phyloP scores from a whole-genome alignment of 1,140 invertebrate species.

The Anthonomus grandis region DNA sequence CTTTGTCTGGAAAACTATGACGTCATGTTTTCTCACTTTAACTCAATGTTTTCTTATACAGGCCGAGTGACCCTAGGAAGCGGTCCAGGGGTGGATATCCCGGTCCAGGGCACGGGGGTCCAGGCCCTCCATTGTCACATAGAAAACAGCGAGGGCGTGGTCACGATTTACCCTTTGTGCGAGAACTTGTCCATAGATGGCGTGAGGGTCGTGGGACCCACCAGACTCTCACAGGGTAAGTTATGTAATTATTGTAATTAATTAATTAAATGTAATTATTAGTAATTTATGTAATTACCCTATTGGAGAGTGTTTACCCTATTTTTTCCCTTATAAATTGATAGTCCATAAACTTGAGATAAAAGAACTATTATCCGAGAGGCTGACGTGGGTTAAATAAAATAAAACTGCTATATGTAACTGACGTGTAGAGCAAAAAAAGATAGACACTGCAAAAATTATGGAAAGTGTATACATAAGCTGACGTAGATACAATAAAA shows the following conservation, averaged over 20 bases:
- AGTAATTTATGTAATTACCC: neutral
- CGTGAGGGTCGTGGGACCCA: slow-evolving; percentile 58
- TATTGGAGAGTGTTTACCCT: neutral
- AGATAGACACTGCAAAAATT: too few relatives aligned
- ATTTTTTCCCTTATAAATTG: too few relatives aligned
- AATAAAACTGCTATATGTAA: too few relatives aligned
- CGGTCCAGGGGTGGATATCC: slow-evolving; percentile 70
- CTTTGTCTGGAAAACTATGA: too few relatives aligned
- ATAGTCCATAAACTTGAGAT: neutral
- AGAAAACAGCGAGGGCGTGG: slow-evolving; percentile 74
- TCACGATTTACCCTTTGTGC: slow-evolving; percentile 73
- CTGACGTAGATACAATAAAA: too few relatives aligned
- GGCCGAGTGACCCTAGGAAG: slow-evolving; percentile 73
- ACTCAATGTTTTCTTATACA: slow-evolving; percentile 51
- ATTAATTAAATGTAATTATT: neutral
- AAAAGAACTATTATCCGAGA: neutral
- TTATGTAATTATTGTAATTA: neutral
- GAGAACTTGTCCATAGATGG: slow-evolving; percentile 71
- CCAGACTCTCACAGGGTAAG: slow-evolving; percentile 73
- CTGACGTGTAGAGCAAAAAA: too few relatives aligned
- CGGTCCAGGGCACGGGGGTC: slow-evolving; percentile 76
- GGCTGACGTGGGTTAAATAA: too few relatives aligned
- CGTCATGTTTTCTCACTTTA: too few relatives aligned
- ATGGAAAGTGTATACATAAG: too few relatives aligned
- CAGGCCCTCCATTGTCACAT: slow-evolving; percentile 79